Conservation (phyloP, 2,888 invertebrate genomes). For the Microchrysa polita region DNA sequence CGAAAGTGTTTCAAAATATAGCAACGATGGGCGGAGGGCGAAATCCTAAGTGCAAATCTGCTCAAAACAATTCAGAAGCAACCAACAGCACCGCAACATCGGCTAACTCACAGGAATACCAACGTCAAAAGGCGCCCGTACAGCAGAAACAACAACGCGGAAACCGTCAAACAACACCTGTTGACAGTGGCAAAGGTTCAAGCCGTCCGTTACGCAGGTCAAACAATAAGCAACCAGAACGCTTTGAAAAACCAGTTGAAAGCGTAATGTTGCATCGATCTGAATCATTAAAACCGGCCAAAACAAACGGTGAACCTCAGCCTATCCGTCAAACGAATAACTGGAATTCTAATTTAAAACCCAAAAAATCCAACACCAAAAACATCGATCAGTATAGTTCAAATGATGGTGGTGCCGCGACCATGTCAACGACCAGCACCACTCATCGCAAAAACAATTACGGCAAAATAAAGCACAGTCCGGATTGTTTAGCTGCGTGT, state of each 20-base stretch:
- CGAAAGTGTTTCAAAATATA: background rate
- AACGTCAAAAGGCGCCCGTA: slow-evolving; percentile 10
- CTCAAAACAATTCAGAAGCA: slow-evolving; percentile 45
- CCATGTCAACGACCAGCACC: background rate
- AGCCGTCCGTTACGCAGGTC: background rate
- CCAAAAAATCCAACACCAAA: background rate
- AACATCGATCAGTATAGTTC: background rate
- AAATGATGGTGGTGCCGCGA: slow-evolving; percentile 6
- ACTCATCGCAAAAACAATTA: slow-evolving; percentile 34
- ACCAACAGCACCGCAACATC: slow-evolving; percentile 1
- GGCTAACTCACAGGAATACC: slow-evolving; percentile 27
- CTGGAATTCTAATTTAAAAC: slow-evolving; percentile 5
- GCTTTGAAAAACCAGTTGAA: background rate
- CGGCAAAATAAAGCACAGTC: slow-evolving; percentile 40
- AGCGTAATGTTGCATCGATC: background rate
- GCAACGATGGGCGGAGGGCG: slow-evolving; percentile 29
- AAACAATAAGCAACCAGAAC: background rate
- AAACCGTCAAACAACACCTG: background rate
- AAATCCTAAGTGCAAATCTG: slow-evolving; percentile 43
- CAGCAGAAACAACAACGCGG: background rate
- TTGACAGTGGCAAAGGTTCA: background rate
- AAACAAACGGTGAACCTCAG: background rate
- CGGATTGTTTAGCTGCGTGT: slow-evolving; percentile 40
- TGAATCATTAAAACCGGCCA: background rate
- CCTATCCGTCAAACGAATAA: background rate